Evolutionary conservation across 2,888 invertebrate genomes (phyloP), one percentile per base, ranked within the genome.

Genomic region (Amaurobius ferox): DNA sequence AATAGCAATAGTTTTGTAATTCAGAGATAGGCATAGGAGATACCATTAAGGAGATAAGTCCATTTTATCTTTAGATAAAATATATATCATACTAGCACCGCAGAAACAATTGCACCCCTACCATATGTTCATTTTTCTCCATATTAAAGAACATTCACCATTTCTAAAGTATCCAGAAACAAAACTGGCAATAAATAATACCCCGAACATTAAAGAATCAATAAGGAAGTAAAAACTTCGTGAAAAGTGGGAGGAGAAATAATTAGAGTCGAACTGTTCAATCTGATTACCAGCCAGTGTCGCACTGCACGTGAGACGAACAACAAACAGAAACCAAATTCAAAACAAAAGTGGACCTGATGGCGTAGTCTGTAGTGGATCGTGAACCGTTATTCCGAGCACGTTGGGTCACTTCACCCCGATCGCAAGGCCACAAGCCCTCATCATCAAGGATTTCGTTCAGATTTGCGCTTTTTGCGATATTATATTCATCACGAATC

Each of bases 241-340:
- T 55, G 55, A 39, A 68, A 35, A 68, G 23, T n/a, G n/a, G 19
- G 68, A 64, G 13, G 61, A 32, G 71, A 66, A 83, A 64, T 77
- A 44, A 77, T 64, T 71, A 71, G 77, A 74, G 39, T 61, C 35
- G 67, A 68, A 66, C 62, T 66, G 66, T 72, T 62, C 73, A 61
- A 48, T 68, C 64, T 76, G 83, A 77, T 66, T 83, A 77, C 74
- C 40, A 76, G 32, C 74, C 68, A 81, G 74, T 81, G 81, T 70
- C 67, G 62, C 44, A 68, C 68, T 32, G 67, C 40, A 81, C 81
- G 81, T 81, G 81, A 74, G 48, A n/a, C 26, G 80, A 81, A 61
- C 74, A 74, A 74, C 62, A 81, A 81, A 40, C 61, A 67, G 73
- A 67, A 62, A 40, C 26, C 29, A 5, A 74, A 62, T 70, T 48